Base-by-base conservation (phyloP, 1,140 invertebrate species). In the Brachionus koreanus region DNA sequence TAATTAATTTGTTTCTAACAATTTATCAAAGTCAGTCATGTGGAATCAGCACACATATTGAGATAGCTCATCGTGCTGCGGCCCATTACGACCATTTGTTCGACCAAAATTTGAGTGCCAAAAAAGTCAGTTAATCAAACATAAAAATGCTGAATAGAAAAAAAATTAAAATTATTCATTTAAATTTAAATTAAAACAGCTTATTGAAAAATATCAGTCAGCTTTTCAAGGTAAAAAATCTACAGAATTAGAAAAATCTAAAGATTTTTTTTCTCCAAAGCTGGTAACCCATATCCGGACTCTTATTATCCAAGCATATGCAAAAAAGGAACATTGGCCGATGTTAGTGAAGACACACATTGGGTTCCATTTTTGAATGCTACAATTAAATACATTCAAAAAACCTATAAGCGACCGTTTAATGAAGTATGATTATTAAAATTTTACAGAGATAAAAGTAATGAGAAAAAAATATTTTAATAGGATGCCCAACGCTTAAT, bases 281-380 rank as follows among this genome's bases (percentile, higher is more conserved):
- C 85, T 39, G 87, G 87, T n/a, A 85, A 82, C 72, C 84, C 86
- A 6, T 88, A 87, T 77, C 87, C 87, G 67, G 87, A 88, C 83
- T 79, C 86, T 5, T 87, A 83, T 83, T 88, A 87, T 83, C 52
- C 83, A n/a, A 25, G 49, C 37, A 12, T 85, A 33, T 88, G 87
- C 85, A 84, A 82, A 75, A 67, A 83, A 63, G 87, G 87, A 86
- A 83, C 83, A 67, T 84, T 12, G 29, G 77, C 25, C 43, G 57
- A 82, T 49, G 43, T 82, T 12, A 65, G 57, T 16, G 79, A 82
- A 69, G 86, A 87, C 75, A 86, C 86, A 13, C 87, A 87, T 82
- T 87, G 87, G 86, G 83, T 84, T 1, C 86, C 86, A 23, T 88
- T 87, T 82, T 61, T 87, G 35, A 87, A 86, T 85, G 85, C 85